Percentiles rank a stretch among this genome's conserved stretches.
phyloP scores from a whole-genome alignment of 2,113 vertebrate genomes.

The Suncus etruscus region DNA sequence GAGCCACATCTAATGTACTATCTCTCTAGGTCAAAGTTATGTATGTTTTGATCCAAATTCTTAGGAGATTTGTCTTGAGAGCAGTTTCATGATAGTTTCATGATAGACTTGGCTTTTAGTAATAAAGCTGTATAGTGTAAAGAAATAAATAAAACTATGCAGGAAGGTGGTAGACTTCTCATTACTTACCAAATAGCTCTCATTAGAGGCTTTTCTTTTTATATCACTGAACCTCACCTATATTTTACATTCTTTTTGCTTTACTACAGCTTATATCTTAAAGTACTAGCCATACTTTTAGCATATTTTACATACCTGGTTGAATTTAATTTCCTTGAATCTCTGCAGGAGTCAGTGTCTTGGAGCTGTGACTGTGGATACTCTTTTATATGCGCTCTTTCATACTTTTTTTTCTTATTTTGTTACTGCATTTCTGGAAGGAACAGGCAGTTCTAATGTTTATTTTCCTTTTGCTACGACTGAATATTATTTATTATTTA shows the following conservation, averaged over 20 bases:
- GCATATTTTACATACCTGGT: background rate
- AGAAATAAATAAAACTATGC: no score
- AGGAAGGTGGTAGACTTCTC: background rate
- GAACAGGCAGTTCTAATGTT: slow-evolving; percentile 66
- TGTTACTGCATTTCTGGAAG: slow-evolving; percentile 50
- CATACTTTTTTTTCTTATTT: background rate
- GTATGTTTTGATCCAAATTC: background rate
- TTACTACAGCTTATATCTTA: background rate
- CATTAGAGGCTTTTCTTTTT: background rate
- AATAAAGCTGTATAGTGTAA: background rate
- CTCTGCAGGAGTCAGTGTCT: background rate
- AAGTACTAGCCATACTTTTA: background rate
- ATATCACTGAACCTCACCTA: fast-evolving
- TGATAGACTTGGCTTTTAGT: background rate
- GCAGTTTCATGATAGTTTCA: no score
- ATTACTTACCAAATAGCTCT: fast-evolving
- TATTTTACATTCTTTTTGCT: fast-evolving
- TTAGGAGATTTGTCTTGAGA: background rate
- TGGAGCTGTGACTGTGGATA: fast-evolving
- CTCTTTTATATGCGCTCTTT: background rate
- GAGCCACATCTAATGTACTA: no score
- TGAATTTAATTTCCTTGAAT: background rate
- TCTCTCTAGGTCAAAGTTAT: background rate
- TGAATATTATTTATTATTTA: slow-evolving; percentile 81
- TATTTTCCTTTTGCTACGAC: slow-evolving; percentile 39